Base-by-base conservation (phyloP, 2,888 invertebrate genomes). In the Smittia sp. region DNA sequence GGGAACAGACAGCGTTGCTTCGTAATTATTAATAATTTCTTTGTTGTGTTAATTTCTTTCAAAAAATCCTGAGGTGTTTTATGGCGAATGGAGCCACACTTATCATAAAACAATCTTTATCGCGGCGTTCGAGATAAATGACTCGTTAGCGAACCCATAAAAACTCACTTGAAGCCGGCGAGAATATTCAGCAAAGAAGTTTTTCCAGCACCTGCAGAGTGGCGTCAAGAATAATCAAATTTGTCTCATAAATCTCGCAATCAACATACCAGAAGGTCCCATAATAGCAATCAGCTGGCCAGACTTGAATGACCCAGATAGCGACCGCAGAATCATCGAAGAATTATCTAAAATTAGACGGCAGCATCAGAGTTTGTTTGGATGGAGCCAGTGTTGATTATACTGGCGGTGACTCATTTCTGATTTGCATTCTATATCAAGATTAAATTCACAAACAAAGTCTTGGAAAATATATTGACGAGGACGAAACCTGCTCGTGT, bases 121-220 rank as follows among this genome's bases (percentile, higher is more conserved):
- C 3, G 32, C 32, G 32, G 4, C 32, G 3, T 32, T 9, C 9
- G 32, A 6, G 32, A 32, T 32, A 9, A 32, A 46, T 46, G 52
- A 46, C 9, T 58, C 1, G 22, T 58, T 58, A 58, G 18, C 58
- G 46, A 46, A 46, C n/a, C n/a, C 46, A 46, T 46, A 73, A 62
- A 62, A 39, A 82, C 85, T 84, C 85, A 96, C 96, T 92, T 93
- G 84, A 95, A 96, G 75, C 95, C 96, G 25, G 96, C 94, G 27
- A 96, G 83, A 75, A 95, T 87, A 79, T 96, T 96, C 74, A 96
- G 86, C 7, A 96, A 84, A 0, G 95, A 94, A 72, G 94, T 94
- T 82, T 96, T 96, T 65, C 96, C 94, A 2, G 93, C 92, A 0
- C 96, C 97, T 0, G 95, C 95, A 32, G 32, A 6, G 32, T 32